A percentile compares a stretch with the other conserved stretches of the same genome.
These are phyloP conservation scores for Ochotona princeps DNA, from an alignment of 2,113 vertebrate species.

Conservation along the genomic window DNA sequence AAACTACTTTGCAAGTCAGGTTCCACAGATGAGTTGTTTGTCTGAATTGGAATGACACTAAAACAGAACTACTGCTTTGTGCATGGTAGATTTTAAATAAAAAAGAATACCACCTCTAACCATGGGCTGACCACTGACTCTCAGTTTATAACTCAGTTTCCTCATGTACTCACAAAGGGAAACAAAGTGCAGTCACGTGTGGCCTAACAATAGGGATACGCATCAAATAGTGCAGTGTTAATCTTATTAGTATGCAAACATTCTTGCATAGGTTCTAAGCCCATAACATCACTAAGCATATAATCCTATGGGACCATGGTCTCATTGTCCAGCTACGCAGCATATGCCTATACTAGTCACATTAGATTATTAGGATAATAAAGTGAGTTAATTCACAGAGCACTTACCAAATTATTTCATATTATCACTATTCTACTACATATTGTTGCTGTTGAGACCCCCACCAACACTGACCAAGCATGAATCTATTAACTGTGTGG, in stretches of 20 bases:
- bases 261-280: too few relatives aligned
- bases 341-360: not conserved
- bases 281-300: not conserved
- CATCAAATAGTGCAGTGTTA: too few relatives aligned
- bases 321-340: not conserved
- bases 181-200: not conserved
- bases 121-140: not conserved
- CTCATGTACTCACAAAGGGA: not conserved
- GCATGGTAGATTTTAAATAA: not conserved
- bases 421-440: not conserved
- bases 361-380: not conserved
- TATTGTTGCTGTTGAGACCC: not conserved
- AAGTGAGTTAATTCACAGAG: not conserved
- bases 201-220: not conserved
- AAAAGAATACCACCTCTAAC: not conserved
- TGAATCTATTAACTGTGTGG: not conserved
- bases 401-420: not conserved
- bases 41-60: not conserved
- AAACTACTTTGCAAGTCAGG: conserved; percentile 1
- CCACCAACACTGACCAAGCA: not conserved
- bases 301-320: not conserved
- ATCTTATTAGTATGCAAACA: not conserved
- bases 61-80: not conserved
- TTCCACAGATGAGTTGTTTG: not conserved
- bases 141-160: not conserved